A percentile compares a stretch with the other conserved stretches of the same genome.
These are phyloP conservation scores for Dolichomitus sp. DNA, from an alignment of 2,888 invertebrate species.

Conservation along the genomic window DNA sequence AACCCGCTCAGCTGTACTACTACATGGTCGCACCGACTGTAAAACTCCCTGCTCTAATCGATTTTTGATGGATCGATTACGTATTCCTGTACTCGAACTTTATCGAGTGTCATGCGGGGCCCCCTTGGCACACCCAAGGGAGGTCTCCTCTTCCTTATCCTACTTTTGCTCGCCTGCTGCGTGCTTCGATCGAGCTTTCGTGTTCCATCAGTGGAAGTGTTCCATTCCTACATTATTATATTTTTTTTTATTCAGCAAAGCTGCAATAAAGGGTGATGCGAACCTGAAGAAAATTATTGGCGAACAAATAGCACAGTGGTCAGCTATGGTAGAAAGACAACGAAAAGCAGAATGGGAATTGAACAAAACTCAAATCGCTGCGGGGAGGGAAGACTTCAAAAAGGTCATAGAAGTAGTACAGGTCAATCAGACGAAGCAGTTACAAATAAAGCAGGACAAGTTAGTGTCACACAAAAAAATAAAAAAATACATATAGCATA, in stretches of 20 bases:
- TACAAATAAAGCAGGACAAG: constrained; percentile 88
- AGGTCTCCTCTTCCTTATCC: constrained; percentile 48
- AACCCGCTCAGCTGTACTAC: constrained; percentile 10
- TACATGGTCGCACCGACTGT: constrained; percentile 6
- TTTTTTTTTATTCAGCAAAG: constrained; percentile 75
- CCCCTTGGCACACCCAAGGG: constrained; percentile 24
- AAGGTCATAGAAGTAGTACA: constrained; percentile 87
- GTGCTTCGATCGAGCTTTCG: constrained; percentile 51
- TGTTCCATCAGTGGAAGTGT: constrained; percentile 44
- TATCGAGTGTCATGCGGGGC: constrained; percentile 51
- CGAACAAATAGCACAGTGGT: constrained; percentile 90
- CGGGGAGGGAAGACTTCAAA: constrained; percentile 87
- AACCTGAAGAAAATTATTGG: constrained; percentile 87
- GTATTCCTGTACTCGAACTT: constrained; percentile 61
- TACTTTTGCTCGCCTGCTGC: constrained; percentile 26
- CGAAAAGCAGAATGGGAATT: constrained; percentile 88
- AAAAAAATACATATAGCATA: neutral
- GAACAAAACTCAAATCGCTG: constrained; percentile 87
- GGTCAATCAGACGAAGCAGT: constrained; percentile 87
- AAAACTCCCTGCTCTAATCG: constrained; percentile 52
- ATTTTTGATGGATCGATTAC: constrained; percentile 68
- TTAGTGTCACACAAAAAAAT: constrained; percentile 70
- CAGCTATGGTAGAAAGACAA: constrained; percentile 88
- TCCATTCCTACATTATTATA: constrained; percentile 11
- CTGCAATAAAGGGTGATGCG: constrained; percentile 83